Evolutionary conservation across 2,113 vertebrate species (phyloP), one percentile per base, ranked within the genome.

Genomic region (Ardeotis arabs): DNA sequence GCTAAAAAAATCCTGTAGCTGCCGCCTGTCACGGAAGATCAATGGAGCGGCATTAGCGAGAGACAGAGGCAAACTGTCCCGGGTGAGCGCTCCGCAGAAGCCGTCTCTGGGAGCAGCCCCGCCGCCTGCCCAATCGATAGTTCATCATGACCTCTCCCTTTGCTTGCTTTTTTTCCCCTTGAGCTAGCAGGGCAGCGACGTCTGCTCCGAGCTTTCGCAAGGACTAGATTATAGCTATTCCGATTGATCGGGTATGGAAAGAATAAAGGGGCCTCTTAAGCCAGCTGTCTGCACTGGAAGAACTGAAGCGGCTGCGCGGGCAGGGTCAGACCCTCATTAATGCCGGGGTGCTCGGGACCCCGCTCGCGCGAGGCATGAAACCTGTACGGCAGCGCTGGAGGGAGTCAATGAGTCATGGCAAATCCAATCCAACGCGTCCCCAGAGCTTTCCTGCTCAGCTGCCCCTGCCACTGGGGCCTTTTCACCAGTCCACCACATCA

Each of bases 131-230:
- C 75, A 10, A 94, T 97, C 95, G 9, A 96, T 96, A 95, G 92
- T 92, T 96, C 96, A 92, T 77, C 91, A 31, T 79, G 92, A 97
- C 91, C 93, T 96, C 91, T 96, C 58, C 70, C 75, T 88, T 80
- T 60, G 89, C 95, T 93, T 93, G 94, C 68, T 93, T 91, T 91
- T 64, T 60, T 12, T 25, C 81, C 77, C 80, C 79, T 89, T 68
- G 64, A 87, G 91, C 67, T 87, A 29, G 52, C 84, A n/a, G 63
- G 93, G 87, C 89, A 94, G 91, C 85, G 68, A 64, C 92, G 84
- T 39, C 93, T 39, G 45, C 88, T 68, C 87, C 16, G 9, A 66
- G 89, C 91, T 81, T 94, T 93, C 83, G 81, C 88, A 76, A 84
- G 86, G 45, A 92, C 89, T 93, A 87, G 85, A 94, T 92, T 93